phyloP scores from a whole-genome alignment of 2,888 invertebrate species.

The Steinernema scapterisci region DNA sequence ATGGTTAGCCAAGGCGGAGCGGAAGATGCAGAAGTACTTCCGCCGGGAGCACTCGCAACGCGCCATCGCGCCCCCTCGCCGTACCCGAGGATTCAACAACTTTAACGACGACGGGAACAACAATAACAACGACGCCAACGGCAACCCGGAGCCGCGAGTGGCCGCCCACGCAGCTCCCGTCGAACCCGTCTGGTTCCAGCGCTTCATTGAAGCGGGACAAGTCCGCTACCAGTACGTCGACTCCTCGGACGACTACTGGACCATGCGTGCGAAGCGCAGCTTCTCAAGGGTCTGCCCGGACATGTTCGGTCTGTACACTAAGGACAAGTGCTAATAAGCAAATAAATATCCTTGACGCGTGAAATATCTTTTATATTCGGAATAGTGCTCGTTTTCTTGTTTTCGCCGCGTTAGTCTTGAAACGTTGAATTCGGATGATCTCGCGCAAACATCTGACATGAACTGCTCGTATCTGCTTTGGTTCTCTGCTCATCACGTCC shows the following conservation, averaged over 20 bases:
- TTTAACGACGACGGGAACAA: neutral
- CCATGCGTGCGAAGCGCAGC: neutral
- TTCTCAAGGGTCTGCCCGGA: neutral
- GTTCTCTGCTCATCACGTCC: neutral
- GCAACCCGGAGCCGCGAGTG: neutral
- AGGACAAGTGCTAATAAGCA: slow-evolving; percentile 7
- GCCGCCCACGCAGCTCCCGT: neutral
- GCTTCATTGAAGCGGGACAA: slow-evolving; percentile 15
- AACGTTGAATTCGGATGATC: too few relatives aligned
- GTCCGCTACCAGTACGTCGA: slow-evolving; percentile 9
- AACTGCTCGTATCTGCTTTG: too few relatives aligned
- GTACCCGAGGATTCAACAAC: neutral
- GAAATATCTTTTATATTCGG: too few relatives aligned
- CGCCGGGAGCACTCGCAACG: neutral
- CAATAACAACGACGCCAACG: neutral
- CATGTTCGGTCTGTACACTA: neutral
- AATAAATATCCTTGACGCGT: too few relatives aligned
- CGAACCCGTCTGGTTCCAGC: slow-evolving; percentile 17
- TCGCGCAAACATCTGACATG: too few relatives aligned
- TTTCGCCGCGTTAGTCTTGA: too few relatives aligned
- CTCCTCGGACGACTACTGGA: neutral
- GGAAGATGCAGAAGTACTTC: slow-evolving; percentile 8
- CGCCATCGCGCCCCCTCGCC: neutral
- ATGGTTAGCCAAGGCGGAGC: neutral
- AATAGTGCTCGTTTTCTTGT: too few relatives aligned